Evolutionary conservation across 2,888 invertebrate species (phyloP), one percentile per base, ranked within the genome.

Genomic region (Nomada goodeniana): DNA sequence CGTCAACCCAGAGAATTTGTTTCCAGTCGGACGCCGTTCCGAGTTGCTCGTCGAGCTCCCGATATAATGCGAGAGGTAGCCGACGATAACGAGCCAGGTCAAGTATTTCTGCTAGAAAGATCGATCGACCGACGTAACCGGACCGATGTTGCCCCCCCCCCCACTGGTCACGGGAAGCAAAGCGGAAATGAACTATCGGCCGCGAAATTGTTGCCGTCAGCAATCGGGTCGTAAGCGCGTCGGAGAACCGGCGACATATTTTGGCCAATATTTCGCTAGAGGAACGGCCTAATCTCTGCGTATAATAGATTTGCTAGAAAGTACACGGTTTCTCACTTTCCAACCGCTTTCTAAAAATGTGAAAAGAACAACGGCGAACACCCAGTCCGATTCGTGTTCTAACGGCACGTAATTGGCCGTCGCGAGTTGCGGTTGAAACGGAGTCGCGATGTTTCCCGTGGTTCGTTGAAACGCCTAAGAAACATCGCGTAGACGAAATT

Each of bases 261-360:
- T 74, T 55, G 55, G 59, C 67, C 64, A 50, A 85, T 78, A 81
- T 76, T 74, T 75, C 42, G 59, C 26, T n/a, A 23, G 23, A 77
- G 60, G 15, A 42, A 11, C 67, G 57, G 29, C 80, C 80, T 84
- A 64, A 86, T 76, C 80, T 83, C 81, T 81, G 78, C 86, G 72
- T 88, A 84, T 88, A 85, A 88, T 85, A 88, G 88, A 88, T 88
- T 88, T 85, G 83, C 84, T 86, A 88, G 88, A 88, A 88, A 88
- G 88, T 88, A 83, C 70, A 61, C 79, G 75, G 80, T 87, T 82
- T 86, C 88, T 87, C 88, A 86, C 88, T 88, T 88, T 88, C 88
- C 88, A 88, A 86, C 87, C 87, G 88, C 88, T 88, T 88, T 88
- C 88, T 88, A 88, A 88, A 88, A 88, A 88, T 88, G 88, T 88